A percentile compares a stretch with the other conserved stretches of the same genome.
Conservation (phyloP, 2,113 vertebrate genomes). For the Pandion haliaetus region DNA sequence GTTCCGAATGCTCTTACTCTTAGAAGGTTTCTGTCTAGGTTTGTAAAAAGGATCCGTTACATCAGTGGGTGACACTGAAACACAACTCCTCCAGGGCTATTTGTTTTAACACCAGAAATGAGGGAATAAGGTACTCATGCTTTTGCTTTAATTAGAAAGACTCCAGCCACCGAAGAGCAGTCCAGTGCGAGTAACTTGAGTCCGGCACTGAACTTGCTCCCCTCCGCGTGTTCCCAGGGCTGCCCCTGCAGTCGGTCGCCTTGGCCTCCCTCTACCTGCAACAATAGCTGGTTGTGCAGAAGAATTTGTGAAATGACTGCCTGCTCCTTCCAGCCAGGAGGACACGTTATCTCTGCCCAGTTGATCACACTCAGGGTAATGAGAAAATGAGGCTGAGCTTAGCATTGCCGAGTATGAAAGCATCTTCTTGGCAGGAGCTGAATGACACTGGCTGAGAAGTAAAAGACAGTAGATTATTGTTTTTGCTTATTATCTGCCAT, state of each 20-base stretch:
- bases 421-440: slow-evolving; percentile 77
- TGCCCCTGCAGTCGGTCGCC: slow-evolving; percentile 16
- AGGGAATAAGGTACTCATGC: slow-evolving; percentile 5
- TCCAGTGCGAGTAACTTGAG: slow-evolving; percentile 36
- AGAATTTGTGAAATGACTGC: slow-evolving; percentile 75
- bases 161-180: background rate
- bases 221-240: background rate
- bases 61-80: slow-evolving; percentile 53
- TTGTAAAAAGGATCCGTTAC: slow-evolving; percentile 15
- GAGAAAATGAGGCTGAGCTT: slow-evolving; percentile 78
- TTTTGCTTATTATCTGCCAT: slow-evolving; percentile 80
- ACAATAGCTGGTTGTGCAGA: slow-evolving; percentile 76
- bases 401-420: slow-evolving; percentile 75
- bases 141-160: slow-evolving; percentile 28
- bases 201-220: background rate
- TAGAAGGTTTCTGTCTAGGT: slow-evolving; percentile 32
- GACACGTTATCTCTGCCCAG: slow-evolving; percentile 73
- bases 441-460: slow-evolving; percentile 75
- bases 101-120: slow-evolving; percentile 44
- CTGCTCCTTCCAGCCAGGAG: slow-evolving; percentile 63
- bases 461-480: slow-evolving; percentile 81
- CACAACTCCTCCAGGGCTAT: slow-evolving; percentile 1
- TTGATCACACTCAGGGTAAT: slow-evolving; percentile 72
- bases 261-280: slow-evolving; percentile 70
- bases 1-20: background rate